phyloP scores from a whole-genome alignment of 1,140 invertebrate species.

The Mesaphorura yosii region DNA sequence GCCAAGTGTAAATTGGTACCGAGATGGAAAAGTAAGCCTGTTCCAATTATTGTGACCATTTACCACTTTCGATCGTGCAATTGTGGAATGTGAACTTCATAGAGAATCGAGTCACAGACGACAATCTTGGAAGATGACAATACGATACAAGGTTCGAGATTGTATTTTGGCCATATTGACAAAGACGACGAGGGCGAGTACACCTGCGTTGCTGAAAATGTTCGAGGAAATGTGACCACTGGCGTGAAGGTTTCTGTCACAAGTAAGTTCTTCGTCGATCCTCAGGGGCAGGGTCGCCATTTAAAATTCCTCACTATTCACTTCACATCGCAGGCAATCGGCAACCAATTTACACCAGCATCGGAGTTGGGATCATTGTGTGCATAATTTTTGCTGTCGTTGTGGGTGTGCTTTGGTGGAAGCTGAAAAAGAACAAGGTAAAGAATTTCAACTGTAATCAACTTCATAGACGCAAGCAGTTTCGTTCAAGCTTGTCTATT shows the following conservation, averaged over 20 bases:
- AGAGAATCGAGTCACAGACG: too few species aligned
- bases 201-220: not conserved
- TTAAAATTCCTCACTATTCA: not conserved
- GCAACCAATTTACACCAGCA: not conserved
- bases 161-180: not conserved
- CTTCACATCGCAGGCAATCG: not conserved
- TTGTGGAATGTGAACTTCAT: not conserved
- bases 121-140: too few species aligned
- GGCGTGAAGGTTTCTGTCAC: not conserved
- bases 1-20: slow-evolving; percentile 2
- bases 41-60: not conserved
- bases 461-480: too few species aligned
- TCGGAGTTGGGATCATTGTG: not conserved
- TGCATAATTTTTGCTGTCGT: not conserved
- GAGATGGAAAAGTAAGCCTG: slow-evolving; percentile 3
- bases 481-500: too few species aligned
- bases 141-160: too few species aligned
- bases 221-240: not conserved
- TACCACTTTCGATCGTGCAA: not conserved
- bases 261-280: not conserved
- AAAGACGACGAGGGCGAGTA: slow-evolving; percentile 6
- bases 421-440: not conserved
- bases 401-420: slow-evolving; percentile 4
- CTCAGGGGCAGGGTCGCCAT: too few species aligned
- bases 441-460: too few species aligned